Percentiles rank a stretch among this genome's conserved stretches.
These are phyloP conservation scores for Trichosurus vulpecula DNA, from an alignment of 2,797 vertebrate species.

Conservation along the genomic window DNA sequence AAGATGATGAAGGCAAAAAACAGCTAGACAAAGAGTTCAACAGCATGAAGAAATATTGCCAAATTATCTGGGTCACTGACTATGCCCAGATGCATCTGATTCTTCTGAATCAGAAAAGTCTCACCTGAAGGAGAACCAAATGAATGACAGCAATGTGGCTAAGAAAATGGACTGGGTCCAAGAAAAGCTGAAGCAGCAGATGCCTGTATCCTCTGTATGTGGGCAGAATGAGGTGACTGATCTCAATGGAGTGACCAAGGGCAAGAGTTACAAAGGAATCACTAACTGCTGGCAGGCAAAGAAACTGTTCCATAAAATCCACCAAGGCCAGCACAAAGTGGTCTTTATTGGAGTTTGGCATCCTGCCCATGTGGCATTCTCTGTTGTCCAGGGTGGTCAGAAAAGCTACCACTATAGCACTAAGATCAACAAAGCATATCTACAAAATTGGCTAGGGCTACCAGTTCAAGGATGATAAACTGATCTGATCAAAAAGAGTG, in stretches of 20 bases:
- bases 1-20: conserved; percentile 94
- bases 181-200: conserved; percentile 92
- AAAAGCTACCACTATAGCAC: conserved; percentile 95
- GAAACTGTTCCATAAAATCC: conserved; percentile 95
- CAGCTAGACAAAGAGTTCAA: conserved; percentile 95
- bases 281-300: conserved; percentile 98
- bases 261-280: conserved; percentile 93
- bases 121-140: conserved; percentile 95
- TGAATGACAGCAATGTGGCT: conserved; percentile 90
- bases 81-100: conserved; percentile 96
- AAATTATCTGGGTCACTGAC: conserved; percentile 84
- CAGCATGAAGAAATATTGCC: conserved; percentile 90
- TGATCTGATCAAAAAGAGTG: conserved; percentile 94
- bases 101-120: conserved; percentile 81
- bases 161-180: conserved; percentile 95
- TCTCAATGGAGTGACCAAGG: conserved; percentile 94
- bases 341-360: conserved; percentile 96
- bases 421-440: conserved; percentile 95
- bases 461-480: conserved; percentile 93
- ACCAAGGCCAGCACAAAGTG: conserved; percentile 94
- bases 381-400: conserved; percentile 93
- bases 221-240: conserved; percentile 95
- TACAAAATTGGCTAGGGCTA: conserved; percentile 94
- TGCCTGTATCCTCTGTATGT: conserved; percentile 88
- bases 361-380: conserved; percentile 94